Evolutionary conservation across 2,888 invertebrate genomes (phyloP), one percentile per base, ranked within the genome.

Genomic region (Patella depressa): DNA sequence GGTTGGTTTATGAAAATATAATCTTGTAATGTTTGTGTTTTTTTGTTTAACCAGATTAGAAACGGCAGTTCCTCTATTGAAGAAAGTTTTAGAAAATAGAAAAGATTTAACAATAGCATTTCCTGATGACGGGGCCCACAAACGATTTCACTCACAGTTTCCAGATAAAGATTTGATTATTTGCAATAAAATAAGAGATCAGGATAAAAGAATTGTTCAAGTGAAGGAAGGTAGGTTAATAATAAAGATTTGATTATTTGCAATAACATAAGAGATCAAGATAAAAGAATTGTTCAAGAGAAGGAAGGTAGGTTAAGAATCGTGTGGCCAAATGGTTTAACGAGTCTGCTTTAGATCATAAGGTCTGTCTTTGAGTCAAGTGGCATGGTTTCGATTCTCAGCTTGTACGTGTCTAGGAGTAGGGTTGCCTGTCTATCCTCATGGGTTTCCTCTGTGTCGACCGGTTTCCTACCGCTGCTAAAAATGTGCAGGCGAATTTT

Each of bases 81-180:
- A 87, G 71, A 75, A 84, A 12, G 89, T 88, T 70, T 77, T 91
- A n/a, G 76, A 83, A 11, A 53, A 59, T 7, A 75, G 85, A 29
- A 78, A 82, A 1, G 84, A 87, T 59, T 76, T 91, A 29, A 86
- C 88, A 9, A 88, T 90, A 78, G 91, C 90, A 2, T 92, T 92
- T 78, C 92, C 92, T 3, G 92, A 92, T 83, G 92, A 92, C 75
- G 92, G 92, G 34, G 92, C 92, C 0, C 87, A 85, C 80, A 92
- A 92, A 79, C 80, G 92, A 59, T 92, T 91, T 82, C 86, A 88
- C 70, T 80, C 78, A 54, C 85, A 88, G 80, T 91, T 92, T 77
- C 85, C 85, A 7, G 87, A 84, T 7, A 82, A 85, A 19, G 82
- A 84, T n/a, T 57, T 79, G 57, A 88, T 91, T 53, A 87, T 90